These are phyloP conservation scores for Mola mola DNA, from an alignment of 2,113 vertebrate genomes.

Conservation along the genomic window DNA sequence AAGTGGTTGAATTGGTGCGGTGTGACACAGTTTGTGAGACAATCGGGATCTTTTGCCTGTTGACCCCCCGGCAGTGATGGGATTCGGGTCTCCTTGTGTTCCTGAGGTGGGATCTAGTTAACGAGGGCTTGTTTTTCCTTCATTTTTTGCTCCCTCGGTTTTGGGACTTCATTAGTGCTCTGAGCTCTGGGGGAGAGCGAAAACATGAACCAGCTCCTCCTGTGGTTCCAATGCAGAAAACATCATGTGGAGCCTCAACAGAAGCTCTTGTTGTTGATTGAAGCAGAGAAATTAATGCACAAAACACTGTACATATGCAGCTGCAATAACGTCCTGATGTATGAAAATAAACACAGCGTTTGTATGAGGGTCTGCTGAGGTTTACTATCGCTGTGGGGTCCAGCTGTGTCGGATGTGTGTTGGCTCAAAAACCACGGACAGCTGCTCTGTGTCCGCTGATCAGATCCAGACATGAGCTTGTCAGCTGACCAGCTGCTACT, in stretches of 20 bases:
- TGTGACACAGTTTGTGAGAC: slow-evolving; percentile 5
- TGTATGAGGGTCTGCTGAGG: no score
- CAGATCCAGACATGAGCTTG: slow-evolving; percentile 85
- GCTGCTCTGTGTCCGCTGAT: slow-evolving; percentile 88
- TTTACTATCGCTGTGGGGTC: slow-evolving; percentile 65
- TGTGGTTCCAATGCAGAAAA: no score
- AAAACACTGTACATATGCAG: no score
- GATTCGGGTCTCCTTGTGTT: slow-evolving; percentile 42
- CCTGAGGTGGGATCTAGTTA: slow-evolving; percentile 57
- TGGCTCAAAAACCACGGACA: slow-evolving; percentile 74
- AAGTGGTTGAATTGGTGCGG: slow-evolving; percentile 18
- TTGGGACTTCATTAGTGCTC: slow-evolving; percentile 73
- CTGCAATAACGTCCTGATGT: no score
- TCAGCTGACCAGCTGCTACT: slow-evolving; percentile 74
- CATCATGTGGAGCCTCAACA: no score
- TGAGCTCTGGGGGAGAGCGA: slow-evolving; percentile 49
- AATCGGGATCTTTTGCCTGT: neutral
- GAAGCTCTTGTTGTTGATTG: no score
- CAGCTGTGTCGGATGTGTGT: slow-evolving; percentile 82
- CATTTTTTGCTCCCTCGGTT: slow-evolving; percentile 6
- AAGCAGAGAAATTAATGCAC: no score
- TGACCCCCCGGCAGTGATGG: slow-evolving; percentile 4
- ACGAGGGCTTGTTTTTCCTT: slow-evolving; percentile 35
- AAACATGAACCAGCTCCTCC: slow-evolving; percentile 41
- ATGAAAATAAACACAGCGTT: no score